Percentiles rank a stretch among this genome's conserved stretches.
phyloP scores from a whole-genome alignment of 2,888 invertebrate genomes.

The Eumacrocentrus americanus region DNA sequence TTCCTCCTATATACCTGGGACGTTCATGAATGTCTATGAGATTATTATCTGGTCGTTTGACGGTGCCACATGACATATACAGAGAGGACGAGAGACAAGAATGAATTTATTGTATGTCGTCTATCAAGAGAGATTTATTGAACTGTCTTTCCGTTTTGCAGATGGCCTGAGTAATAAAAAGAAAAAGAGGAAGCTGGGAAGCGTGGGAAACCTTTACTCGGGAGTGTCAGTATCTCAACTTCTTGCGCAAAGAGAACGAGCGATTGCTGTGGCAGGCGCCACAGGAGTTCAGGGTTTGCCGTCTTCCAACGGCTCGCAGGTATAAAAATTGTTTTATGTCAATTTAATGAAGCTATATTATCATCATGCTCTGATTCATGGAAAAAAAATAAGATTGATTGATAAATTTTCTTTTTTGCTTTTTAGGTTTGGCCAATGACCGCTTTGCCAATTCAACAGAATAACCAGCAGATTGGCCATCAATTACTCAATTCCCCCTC shows the following conservation, averaged over 20 bases:
- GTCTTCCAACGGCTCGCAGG: slow-evolving; percentile 56
- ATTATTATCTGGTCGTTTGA: too few species aligned
- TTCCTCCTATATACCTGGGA: too few species aligned
- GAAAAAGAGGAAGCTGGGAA: slow-evolving; percentile 71
- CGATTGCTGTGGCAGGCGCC: slow-evolving; percentile 47
- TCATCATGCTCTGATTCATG: not conserved
- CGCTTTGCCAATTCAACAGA: slow-evolving; percentile 53
- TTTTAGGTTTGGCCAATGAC: slow-evolving; percentile 55
- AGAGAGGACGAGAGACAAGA: too few species aligned
- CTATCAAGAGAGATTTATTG: slow-evolving; percentile 3
- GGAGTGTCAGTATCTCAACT: slow-evolving; percentile 72
- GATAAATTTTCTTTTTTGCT: slow-evolving; percentile 9
- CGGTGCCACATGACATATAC: too few species aligned
- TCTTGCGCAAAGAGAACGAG: slow-evolving; percentile 69
- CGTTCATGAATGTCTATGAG: too few species aligned
- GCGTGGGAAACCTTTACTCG: slow-evolving; percentile 66
- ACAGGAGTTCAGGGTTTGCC: slow-evolving; percentile 48
- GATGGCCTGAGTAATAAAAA: slow-evolving; percentile 64
- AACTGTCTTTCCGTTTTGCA: slow-evolving; percentile 45
- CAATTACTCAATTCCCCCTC: slow-evolving; percentile 52
- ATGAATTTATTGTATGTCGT: not conserved
- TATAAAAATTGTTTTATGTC: slow-evolving; percentile 35
- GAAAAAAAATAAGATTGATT: not conserved
- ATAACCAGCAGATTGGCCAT: slow-evolving; percentile 52
- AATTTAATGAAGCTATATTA: not conserved